Evolutionary conservation across 35 echinoderm and acorn worm genomes (phyloP), one percentile per base, ranked within the genome.

Genomic region (Patiria miniata): DNA sequence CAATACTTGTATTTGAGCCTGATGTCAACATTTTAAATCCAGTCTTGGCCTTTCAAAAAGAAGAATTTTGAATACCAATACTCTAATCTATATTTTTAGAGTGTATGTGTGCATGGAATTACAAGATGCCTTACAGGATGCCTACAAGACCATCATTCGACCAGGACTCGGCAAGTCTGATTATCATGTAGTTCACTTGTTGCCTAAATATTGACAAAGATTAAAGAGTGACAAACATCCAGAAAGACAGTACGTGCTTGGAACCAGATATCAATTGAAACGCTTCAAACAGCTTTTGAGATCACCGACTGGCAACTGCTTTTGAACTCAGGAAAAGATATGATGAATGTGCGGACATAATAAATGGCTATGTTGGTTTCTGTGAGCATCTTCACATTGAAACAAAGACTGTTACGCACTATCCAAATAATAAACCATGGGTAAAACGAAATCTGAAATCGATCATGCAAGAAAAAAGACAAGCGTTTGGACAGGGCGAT

Each of bases 181-280:
- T 39, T 61, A 86, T 39, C 23, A 68, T 38, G 55, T 55, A 33
- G 58, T 77, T 14, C 84, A 86, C 61, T n/a, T n/a, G n/a, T 61
- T 86, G 15, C 84, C 84, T 22, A 68, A 86, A 69, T 86, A 86
- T 26, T 5, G 34, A 32, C 60, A 86, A 42, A 26, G 52, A 55
- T 69, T 86, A 22, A 86, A 86, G 61, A 77, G 58, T 37, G 39
- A 76, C 12, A 86, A 86, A 55, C 55, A 36, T 15, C n/a, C 23
- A 86, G n/a, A 76, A 86, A 86, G 84, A 76, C 52, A 86, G 33
- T 86, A 12, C 21, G 55, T 69, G 65, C 77, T n/a, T 86, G 57
- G 84, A 38, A 83, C 50, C 52, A 83, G 5, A 52, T 22, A 83
- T 42, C 81, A 28, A 52, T 12, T 83, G 81, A 56, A 83, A 83